Percentiles rank a stretch among this genome's conserved stretches.
phyloP scores from a whole-genome alignment of 2,888 invertebrate genomes.

The Camptogramma bilineatum region DNA sequence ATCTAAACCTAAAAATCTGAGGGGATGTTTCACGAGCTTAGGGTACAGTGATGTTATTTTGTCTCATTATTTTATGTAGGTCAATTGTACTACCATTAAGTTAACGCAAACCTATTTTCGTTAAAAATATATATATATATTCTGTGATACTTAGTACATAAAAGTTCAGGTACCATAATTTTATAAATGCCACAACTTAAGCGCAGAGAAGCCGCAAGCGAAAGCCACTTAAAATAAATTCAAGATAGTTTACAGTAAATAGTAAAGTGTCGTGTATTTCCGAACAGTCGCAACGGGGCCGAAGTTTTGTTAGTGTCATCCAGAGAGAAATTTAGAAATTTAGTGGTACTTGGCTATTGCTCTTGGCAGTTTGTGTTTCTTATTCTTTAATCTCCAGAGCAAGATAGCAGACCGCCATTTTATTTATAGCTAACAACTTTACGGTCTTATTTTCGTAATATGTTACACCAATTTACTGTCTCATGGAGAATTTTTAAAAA shows the following conservation, averaged over 20 bases:
- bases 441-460: slow-evolving; percentile 39
- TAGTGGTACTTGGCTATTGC: slow-evolving; percentile 63
- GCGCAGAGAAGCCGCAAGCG: neutral
- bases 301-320: slow-evolving; percentile 75
- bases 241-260: slow-evolving; percentile 15
- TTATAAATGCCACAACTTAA: neutral
- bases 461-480: slow-evolving; percentile 29
- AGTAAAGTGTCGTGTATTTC: slow-evolving; percentile 50
- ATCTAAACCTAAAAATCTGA: no score
- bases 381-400: slow-evolving; percentile 48
- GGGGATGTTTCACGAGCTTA: no score
- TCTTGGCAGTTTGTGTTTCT: slow-evolving; percentile 50
- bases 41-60: no score
- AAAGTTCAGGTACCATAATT: no score
- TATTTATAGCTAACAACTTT: slow-evolving; percentile 39
- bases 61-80: no score
- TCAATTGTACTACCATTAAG: no score
- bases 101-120: no score
- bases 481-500: slow-evolving; percentile 28
- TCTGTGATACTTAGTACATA: no score
- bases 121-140: no score
- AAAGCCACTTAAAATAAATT: neutral
- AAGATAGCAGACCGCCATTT: slow-evolving; percentile 33
- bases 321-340: slow-evolving; percentile 75
- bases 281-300: slow-evolving; percentile 53